These are phyloP conservation scores for Volucella inflata DNA, from an alignment of 2,888 invertebrate genomes.

Conservation along the genomic window DNA sequence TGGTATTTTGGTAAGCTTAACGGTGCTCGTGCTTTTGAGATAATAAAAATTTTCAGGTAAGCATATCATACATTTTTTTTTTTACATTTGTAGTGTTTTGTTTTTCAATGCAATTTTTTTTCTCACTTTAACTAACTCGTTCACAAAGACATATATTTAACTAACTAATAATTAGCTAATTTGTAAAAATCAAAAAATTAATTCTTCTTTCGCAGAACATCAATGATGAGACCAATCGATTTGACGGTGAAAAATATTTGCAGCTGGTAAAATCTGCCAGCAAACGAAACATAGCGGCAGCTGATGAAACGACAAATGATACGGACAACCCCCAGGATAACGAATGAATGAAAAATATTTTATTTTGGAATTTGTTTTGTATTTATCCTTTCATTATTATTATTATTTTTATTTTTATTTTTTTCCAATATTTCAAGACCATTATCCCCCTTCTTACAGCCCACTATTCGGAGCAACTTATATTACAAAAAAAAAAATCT, in stretches of 20 bases:
- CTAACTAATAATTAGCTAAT: constrained; percentile 12
- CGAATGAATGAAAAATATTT: constrained; percentile 75
- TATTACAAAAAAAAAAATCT: constrained; percentile 14
- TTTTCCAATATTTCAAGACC: constrained; percentile 25
- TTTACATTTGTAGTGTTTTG: constrained; percentile 28
- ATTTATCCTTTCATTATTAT: constrained; percentile 33
- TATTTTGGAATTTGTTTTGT: constrained; percentile 30
- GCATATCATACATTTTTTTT: constrained; percentile 46
- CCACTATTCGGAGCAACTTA: constrained; percentile 28
- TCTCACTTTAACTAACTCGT: constrained; percentile 21
- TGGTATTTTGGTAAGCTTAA: constrained; percentile 57
- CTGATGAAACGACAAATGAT: constrained; percentile 81
- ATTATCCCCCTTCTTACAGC: constrained; percentile 11
- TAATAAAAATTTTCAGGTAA: constrained; percentile 48
- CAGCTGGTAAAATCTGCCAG: constrained; percentile 81
- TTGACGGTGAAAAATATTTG: constrained; percentile 83
- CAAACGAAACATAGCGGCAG: constrained; percentile 82
- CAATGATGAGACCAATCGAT: constrained; percentile 83
- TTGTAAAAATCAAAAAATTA: constrained; percentile 7
- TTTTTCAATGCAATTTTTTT: constrained; percentile 14
- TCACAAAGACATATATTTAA: constrained; percentile 26
- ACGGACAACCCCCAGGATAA: constrained; percentile 77
- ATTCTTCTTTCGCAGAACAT: constrained; percentile 79
- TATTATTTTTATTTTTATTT: constrained; percentile 26
- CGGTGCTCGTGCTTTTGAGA: constrained; percentile 62